phyloP scores from a whole-genome alignment of 1,140 invertebrate genomes.

The Drosophila azteca region DNA sequence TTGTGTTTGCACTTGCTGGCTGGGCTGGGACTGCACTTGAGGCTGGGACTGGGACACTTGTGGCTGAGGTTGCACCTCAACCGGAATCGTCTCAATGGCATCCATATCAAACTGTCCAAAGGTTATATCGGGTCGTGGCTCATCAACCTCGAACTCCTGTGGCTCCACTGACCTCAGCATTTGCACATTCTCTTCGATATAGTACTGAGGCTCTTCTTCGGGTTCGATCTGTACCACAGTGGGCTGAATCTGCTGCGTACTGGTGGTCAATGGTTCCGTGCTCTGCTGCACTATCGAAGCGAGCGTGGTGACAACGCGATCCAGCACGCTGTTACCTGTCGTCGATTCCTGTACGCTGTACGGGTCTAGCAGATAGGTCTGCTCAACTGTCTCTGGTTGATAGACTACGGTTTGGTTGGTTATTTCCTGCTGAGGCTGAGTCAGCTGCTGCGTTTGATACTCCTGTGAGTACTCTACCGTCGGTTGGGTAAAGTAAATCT shows the following conservation, averaged over 20 bases:
- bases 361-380: constrained; percentile 54
- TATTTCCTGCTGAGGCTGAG: constrained; percentile 14
- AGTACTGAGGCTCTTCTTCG: constrained; percentile 37
- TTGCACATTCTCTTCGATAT: constrained; percentile 67
- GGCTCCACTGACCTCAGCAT: constrained; percentile 62
- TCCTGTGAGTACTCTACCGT: constrained; percentile 47
- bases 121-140: constrained; percentile 76
- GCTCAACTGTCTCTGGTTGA: constrained; percentile 48
- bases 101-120: constrained; percentile 80
- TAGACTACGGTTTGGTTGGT: constrained; percentile 6
- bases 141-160: constrained; percentile 70
- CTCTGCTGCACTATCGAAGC: constrained; percentile 75
- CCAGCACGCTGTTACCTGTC: constrained; percentile 69
- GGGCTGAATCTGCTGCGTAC: constrained; percentile 69
- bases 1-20: constrained; percentile 22
- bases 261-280: constrained; percentile 58
- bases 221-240: constrained; percentile 10
- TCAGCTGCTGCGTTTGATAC: constrained; percentile 45
- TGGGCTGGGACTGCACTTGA: constrained; percentile 1
- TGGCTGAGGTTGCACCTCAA: constrained; percentile 21
- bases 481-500: constrained; percentile 66
- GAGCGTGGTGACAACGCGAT: constrained; percentile 74
- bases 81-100: constrained; percentile 76
- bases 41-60: constrained; percentile 5
- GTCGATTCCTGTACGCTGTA: constrained; percentile 47